These are phyloP conservation scores for Actenoides lindsayi DNA, from an alignment of 2,113 vertebrate species.

Conservation along the genomic window DNA sequence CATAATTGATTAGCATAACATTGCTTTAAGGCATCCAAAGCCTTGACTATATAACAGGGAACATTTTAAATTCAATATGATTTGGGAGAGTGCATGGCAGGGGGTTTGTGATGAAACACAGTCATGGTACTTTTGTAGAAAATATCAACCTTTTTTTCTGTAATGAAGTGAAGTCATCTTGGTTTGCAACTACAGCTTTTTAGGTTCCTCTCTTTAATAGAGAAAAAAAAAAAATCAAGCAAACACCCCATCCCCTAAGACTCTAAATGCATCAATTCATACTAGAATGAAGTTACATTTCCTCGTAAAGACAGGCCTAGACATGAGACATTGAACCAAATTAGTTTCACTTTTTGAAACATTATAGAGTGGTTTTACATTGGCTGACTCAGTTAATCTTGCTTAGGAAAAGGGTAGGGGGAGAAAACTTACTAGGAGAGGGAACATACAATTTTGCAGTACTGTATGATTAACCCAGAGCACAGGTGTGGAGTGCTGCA, in stretches of 20 bases:
- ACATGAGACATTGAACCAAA: background rate
- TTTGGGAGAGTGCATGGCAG: background rate
- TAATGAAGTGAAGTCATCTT: background rate
- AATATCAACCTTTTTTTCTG: background rate
- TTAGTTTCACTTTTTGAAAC: background rate
- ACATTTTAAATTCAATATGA: background rate
- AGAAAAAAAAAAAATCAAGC: background rate
- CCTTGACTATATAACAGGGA: background rate
- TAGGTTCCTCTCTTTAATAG: background rate
- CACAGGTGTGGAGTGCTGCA: background rate
- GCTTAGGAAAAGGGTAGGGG: background rate
- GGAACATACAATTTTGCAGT: background rate
- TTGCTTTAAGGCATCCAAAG: background rate
- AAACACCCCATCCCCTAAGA: background rate
- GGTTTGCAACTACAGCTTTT: constrained; percentile 3
- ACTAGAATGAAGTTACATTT: background rate
- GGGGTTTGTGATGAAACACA: background rate
- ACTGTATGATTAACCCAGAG: background rate
- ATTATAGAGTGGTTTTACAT: background rate
- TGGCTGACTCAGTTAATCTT: background rate
- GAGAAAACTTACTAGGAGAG: fast-evolving
- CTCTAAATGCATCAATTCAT: background rate
- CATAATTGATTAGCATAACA: background rate
- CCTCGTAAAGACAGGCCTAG: background rate
- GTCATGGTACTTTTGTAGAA: background rate